A percentile compares a stretch with the other conserved stretches of the same genome.
Evolutionary conservation across 2,113 vertebrate genomes (phyloP).

Genomic region (Dicrurus megarhynchus): DNA sequence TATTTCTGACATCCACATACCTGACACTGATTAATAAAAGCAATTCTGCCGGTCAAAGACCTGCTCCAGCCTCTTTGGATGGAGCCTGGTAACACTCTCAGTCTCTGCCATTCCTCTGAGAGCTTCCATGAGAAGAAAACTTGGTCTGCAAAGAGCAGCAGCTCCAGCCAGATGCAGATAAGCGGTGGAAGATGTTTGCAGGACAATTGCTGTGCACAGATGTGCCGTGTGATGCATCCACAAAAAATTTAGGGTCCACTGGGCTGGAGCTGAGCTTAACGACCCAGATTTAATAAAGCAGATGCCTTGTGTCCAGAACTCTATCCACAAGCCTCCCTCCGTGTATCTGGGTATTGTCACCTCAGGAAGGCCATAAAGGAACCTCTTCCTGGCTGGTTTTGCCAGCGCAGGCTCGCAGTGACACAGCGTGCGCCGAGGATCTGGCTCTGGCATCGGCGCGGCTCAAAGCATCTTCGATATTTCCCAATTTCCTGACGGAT

Average conservation of each 20-base stretch:
- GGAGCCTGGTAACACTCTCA: neutral
- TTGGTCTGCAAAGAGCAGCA: neutral
- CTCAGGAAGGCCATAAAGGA: neutral
- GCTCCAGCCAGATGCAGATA: neutral
- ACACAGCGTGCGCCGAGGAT: rapidly evolving
- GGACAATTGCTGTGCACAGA: neutral
- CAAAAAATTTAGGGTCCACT: neutral
- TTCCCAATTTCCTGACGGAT: neutral
- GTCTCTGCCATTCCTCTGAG: neutral
- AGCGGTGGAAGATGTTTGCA: neutral
- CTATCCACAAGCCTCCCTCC: neutral
- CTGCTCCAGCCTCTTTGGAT: neutral
- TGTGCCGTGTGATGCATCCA: rapidly evolving
- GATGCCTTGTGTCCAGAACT: neutral
- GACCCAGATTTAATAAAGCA: neutral
- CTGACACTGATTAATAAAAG: neutral
- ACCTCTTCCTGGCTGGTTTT: neutral
- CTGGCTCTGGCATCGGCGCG: neutral
- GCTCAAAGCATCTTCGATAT: neutral
- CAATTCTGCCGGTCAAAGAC: neutral
- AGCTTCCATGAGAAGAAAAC: neutral
- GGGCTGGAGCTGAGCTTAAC: neutral
- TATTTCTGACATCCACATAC: neutral
- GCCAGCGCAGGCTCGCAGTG: neutral
- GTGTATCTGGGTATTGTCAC: neutral